Conservation (phyloP, 2,113 vertebrate species). For the Phycodurus eques region DNA sequence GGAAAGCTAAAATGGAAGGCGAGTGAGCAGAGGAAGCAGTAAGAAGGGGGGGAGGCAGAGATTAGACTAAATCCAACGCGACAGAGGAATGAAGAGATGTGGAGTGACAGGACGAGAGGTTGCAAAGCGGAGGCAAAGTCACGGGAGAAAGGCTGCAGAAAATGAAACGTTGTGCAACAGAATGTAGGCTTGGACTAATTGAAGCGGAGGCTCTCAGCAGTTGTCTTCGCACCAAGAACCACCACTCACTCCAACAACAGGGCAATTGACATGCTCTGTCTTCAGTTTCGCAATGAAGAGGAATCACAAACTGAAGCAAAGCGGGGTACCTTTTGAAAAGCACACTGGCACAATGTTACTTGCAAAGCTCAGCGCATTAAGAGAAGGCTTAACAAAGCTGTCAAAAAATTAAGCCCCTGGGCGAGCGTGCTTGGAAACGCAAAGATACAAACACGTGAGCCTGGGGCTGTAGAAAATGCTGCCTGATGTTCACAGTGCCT, state of each 20-base stretch:
- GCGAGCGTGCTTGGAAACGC: conserved; percentile 52
- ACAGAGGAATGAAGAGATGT: conserved; percentile 72
- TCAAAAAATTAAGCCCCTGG: conserved; percentile 70
- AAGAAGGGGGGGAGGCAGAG: conserved; percentile 52
- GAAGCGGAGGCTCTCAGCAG: conserved; percentile 44
- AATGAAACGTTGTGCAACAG: conserved; percentile 31
- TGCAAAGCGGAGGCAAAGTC: conserved; percentile 40
- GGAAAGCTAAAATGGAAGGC: conserved; percentile 68
- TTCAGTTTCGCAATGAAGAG: neutral
- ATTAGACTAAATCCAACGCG: conserved; percentile 74
- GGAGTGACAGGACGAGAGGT: conserved; percentile 64
- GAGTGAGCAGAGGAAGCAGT: conserved; percentile 68
- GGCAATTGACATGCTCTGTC: neutral
- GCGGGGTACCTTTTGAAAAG: conserved; percentile 44
- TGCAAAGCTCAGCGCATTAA: conserved; percentile 49
- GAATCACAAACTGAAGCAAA: conserved; percentile 16
- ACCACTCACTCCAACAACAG: conserved; percentile 38
- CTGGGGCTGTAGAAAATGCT: conserved; percentile 53
- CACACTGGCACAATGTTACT: conserved; percentile 38
- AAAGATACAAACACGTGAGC: conserved; percentile 58
- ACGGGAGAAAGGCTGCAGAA: conserved; percentile 30
- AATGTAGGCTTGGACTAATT: conserved; percentile 39
- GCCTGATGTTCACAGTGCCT: conserved; percentile 58
- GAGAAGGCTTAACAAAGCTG: conserved; percentile 63
- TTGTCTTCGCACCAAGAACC: conserved; percentile 36